Evolutionary conservation across 1,140 invertebrate genomes (phyloP).

Genomic region (Trypoxylus dichotomus): DNA sequence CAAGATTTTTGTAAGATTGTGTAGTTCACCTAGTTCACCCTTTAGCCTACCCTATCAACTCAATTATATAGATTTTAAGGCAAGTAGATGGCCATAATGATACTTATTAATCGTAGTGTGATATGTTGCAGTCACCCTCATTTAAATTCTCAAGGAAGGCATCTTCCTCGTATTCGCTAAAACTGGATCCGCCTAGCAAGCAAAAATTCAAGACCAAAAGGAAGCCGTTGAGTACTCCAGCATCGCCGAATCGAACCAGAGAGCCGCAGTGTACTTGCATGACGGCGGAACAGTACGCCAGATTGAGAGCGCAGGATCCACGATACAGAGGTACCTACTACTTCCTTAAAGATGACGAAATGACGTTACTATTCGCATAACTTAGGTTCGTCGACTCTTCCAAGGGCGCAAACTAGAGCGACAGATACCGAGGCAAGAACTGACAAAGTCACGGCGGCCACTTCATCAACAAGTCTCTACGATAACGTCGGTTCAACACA

Average conservation of each 20-base stretch:
- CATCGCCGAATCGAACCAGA: constrained; percentile 84
- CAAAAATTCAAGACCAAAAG: constrained; percentile 81
- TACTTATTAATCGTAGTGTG: constrained; percentile 57
- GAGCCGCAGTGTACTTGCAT: constrained; percentile 95
- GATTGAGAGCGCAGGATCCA: constrained; percentile 80
- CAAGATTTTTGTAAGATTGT: too few species aligned
- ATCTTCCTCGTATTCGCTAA: constrained; percentile 92
- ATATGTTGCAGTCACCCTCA: constrained; percentile 87
- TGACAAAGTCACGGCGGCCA: constrained; percentile 78
- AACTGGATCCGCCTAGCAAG: constrained; percentile 85
- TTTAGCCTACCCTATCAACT: too few species aligned
- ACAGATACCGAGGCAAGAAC: constrained; percentile 67
- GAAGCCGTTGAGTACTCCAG: constrained; percentile 91
- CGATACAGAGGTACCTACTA: constrained; percentile 66
- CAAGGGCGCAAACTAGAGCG: constrained; percentile 72
- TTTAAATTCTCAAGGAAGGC: constrained; percentile 97
- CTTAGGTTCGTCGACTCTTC: constrained; percentile 80
- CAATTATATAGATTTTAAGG: constrained; percentile 22
- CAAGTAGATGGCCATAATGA: constrained; percentile 37
- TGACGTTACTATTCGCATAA: neutral
- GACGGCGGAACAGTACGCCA: constrained; percentile 88
- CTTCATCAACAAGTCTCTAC: constrained; percentile 86
- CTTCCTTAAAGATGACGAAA: neutral
- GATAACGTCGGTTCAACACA: constrained; percentile 76
- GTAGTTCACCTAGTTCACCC: too few species aligned